A percentile compares a stretch with the other conserved stretches of the same genome.
Evolutionary conservation across 1,140 invertebrate genomes (phyloP).

Genomic region (Goniozus legneri): DNA sequence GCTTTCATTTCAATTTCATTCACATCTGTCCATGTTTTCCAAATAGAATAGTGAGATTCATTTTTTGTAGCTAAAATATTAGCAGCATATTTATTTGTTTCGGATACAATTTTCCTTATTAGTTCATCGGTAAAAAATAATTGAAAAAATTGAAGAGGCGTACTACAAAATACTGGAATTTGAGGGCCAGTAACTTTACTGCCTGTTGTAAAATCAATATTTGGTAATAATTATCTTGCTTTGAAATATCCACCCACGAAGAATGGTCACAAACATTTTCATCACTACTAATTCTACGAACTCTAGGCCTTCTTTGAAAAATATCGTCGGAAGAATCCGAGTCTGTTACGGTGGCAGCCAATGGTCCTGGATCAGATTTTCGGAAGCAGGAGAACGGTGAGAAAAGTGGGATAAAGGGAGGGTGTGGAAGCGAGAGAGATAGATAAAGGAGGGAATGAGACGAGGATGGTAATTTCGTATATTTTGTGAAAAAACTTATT

Average conservation of each 20-base stretch:
- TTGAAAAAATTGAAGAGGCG: conserved; percentile 7
- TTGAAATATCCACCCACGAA: no score
- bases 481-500: no score
- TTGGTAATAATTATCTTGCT: no score
- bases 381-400: no score
- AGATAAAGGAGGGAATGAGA: no score
- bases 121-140: conserved; percentile 11
- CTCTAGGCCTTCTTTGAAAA: neutral
- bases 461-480: no score
- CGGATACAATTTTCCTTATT: conserved; percentile 1
- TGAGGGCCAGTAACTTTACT: neutral
- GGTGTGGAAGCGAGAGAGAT: no score
- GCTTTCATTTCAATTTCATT: neutral
- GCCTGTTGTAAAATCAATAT: conserved; percentile 7
- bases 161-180: conserved; percentile 1
- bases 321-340: no score
- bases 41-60: neutral
- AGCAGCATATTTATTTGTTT: conserved; percentile 13
- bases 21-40: conserved; percentile 11
- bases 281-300: neutral
- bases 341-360: no score
- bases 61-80: neutral
- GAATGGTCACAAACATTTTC: no score
- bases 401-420: no score
- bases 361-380: no score